Percentiles rank a stretch among this genome's conserved stretches.
These are phyloP conservation scores for Podilymbus podiceps DNA, from an alignment of 2,113 vertebrate genomes.

Conservation along the genomic window DNA sequence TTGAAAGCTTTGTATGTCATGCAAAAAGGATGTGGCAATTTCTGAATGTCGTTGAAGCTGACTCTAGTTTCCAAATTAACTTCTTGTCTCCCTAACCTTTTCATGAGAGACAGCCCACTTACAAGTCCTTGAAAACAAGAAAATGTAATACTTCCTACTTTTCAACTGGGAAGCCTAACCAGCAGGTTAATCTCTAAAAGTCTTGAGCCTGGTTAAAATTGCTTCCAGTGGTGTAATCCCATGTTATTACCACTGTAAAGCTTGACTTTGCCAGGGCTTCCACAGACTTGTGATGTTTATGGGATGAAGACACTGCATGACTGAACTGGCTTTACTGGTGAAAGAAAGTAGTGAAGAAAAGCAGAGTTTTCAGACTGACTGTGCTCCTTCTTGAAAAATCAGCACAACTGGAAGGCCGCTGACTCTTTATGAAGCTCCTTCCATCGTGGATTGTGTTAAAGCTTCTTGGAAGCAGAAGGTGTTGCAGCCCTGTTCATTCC, in stretches of 20 bases:
- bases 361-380: background rate
- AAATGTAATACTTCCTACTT: background rate
- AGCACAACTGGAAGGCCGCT: background rate
- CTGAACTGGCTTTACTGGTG: background rate
- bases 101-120: background rate
- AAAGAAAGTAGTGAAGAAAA: background rate
- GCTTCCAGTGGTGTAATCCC: background rate
- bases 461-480: background rate
- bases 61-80: background rate
- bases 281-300: background rate
- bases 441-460: background rate
- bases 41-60: background rate
- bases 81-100: background rate
- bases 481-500: background rate
- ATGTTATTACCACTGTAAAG: background rate
- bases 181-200: background rate
- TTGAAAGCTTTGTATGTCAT: background rate
- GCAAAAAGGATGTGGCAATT: background rate
- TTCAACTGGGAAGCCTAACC: background rate
- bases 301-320: background rate
- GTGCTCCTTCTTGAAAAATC: background rate
- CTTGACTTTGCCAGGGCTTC: background rate
- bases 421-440: background rate
- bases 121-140: background rate
- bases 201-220: background rate